These are phyloP conservation scores for Eretmocerus hayati DNA, from an alignment of 2,888 invertebrate species.

Conservation along the genomic window DNA sequence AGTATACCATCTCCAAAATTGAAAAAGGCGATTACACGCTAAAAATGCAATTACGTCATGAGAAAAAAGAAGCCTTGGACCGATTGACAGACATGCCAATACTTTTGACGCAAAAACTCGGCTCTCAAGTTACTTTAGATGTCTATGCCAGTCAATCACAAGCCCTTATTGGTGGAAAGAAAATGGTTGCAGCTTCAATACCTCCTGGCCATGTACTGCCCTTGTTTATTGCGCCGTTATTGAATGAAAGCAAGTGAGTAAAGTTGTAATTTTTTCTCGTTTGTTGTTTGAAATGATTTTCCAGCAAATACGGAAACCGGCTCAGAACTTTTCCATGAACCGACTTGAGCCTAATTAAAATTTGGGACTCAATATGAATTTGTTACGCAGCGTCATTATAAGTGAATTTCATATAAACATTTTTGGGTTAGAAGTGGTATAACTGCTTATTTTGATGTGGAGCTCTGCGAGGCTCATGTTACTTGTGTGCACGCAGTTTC, in stretches of 20 bases:
- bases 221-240: slow-evolving; percentile 70
- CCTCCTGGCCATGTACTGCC: slow-evolving; percentile 60
- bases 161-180: slow-evolving; percentile 72
- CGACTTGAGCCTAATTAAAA: no score
- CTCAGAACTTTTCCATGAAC: no score
- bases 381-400: no score
- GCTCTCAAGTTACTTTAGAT: slow-evolving; percentile 65
- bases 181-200: slow-evolving; percentile 57
- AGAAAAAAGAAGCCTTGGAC: slow-evolving; percentile 77
- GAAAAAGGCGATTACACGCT: slow-evolving; percentile 94
- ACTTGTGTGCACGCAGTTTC: no score
- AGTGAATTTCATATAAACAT: no score
- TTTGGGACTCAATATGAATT: no score
- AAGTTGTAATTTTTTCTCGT: neutral
- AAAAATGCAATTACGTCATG: slow-evolving; percentile 83
- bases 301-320: no score
- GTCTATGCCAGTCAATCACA: slow-evolving; percentile 64
- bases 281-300: no score
- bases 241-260: slow-evolving; percentile 74
- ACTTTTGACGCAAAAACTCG: slow-evolving; percentile 68
- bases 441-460: no score
- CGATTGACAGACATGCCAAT: slow-evolving; percentile 74
- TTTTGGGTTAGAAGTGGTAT: no score
- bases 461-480: no score
- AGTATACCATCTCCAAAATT: slow-evolving; percentile 74